These are phyloP conservation scores for Dione juno DNA, from an alignment of 2,888 invertebrate species.

Conservation along the genomic window DNA sequence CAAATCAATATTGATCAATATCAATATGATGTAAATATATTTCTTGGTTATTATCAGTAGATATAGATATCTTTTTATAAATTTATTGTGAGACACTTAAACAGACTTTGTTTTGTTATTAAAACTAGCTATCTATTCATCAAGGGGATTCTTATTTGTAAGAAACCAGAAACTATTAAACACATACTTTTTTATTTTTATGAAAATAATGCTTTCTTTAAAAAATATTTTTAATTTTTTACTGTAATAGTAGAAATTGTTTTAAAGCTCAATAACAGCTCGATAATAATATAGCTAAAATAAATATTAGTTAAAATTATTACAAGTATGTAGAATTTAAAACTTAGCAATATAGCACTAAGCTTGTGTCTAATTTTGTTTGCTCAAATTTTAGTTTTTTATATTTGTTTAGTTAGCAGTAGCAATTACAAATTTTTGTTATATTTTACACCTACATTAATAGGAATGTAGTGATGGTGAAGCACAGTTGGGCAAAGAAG, in stretches of 20 bases:
- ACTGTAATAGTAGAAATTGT: slow-evolving; percentile 14
- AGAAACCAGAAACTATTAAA: slow-evolving; percentile 38
- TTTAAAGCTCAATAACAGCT: slow-evolving; percentile 6
- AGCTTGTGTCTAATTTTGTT: slow-evolving; percentile 54
- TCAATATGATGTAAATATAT: slow-evolving; percentile 22
- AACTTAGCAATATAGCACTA: slow-evolving; percentile 52
- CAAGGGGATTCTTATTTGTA: slow-evolving; percentile 49
- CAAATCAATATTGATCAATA: background rate
- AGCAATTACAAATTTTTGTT: slow-evolving; percentile 51
- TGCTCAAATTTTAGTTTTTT: slow-evolving; percentile 26
- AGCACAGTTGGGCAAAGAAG: slow-evolving; percentile 92
- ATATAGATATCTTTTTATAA: slow-evolving; percentile 21
- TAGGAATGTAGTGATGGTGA: slow-evolving; percentile 76
- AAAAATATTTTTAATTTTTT: slow-evolving; percentile 1
- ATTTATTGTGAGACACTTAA: slow-evolving; percentile 30
- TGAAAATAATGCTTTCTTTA: slow-evolving; percentile 3
- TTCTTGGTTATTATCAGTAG: slow-evolving; percentile 34
- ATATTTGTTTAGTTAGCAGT: background rate
- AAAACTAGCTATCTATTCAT: slow-evolving; percentile 42
- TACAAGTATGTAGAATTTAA: slow-evolving; percentile 9
- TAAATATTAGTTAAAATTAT: background rate
- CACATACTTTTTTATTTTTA: slow-evolving; percentile 40
- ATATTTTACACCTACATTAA: slow-evolving; percentile 60
- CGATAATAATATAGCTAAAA: too few relatives aligned
- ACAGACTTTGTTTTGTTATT: slow-evolving; percentile 36